A percentile compares a stretch with the other conserved stretches of the same genome.
These are phyloP conservation scores for Parascotia fuliginaria DNA, from an alignment of 2,888 invertebrate genomes.

Conservation along the genomic window DNA sequence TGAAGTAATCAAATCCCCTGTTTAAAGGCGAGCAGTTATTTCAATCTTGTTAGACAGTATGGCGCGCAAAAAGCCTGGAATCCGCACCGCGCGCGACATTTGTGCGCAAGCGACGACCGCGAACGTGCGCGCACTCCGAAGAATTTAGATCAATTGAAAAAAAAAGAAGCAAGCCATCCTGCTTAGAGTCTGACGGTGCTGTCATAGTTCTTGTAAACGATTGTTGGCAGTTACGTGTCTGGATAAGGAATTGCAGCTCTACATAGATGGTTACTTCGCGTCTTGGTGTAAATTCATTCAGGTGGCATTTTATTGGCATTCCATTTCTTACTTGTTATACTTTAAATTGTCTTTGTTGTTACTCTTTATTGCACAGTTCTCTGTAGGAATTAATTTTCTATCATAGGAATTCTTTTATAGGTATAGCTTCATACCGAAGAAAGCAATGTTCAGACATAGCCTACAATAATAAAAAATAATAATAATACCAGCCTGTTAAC, in stretches of 20 bases:
- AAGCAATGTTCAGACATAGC: too few species aligned
- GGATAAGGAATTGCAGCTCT: slow-evolving; percentile 32
- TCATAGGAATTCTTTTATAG: too few species aligned
- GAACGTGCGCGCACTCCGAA: slow-evolving; percentile 65
- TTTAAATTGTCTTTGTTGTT: not conserved
- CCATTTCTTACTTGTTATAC: slow-evolving; percentile 6
- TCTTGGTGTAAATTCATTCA: slow-evolving; percentile 13
- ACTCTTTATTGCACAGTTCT: too few species aligned
- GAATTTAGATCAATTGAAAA: slow-evolving; percentile 75
- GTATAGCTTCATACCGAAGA: too few species aligned
- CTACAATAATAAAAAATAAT: too few species aligned
- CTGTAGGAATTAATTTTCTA: too few species aligned
- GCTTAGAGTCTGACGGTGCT: slow-evolving; percentile 47
- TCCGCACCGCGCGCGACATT: slow-evolving; percentile 57
- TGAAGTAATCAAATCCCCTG: slow-evolving; percentile 63
- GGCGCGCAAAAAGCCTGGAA: slow-evolving; percentile 76
- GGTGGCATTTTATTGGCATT: slow-evolving; percentile 24
- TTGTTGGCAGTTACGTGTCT: slow-evolving; percentile 39
- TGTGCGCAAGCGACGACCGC: slow-evolving; percentile 63
- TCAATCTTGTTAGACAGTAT: slow-evolving; percentile 76
- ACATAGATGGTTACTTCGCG: slow-evolving; percentile 20
- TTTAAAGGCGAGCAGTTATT: slow-evolving; percentile 72
- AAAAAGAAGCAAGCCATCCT: slow-evolving; percentile 63
- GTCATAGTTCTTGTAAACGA: slow-evolving; percentile 47
- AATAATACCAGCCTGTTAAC: too few species aligned